A percentile compares a stretch with the other conserved stretches of the same genome.
phyloP scores from a whole-genome alignment of 1,140 invertebrate genomes.

The Scaptomyza montana region DNA sequence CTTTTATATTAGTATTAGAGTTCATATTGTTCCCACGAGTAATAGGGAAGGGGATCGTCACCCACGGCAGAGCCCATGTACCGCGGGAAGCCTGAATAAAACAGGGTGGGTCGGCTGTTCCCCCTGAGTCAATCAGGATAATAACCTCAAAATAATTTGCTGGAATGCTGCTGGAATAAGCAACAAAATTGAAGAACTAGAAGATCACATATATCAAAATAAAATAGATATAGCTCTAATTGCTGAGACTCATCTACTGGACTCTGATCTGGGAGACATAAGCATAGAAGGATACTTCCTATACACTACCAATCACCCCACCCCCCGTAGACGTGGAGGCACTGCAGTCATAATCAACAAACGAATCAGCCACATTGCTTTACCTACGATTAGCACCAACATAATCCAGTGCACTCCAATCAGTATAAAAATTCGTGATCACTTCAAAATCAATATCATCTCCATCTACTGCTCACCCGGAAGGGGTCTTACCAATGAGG shows the following conservation, averaged over 20 bases:
- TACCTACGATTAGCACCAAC: not conserved
- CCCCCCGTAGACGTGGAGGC: not conserved
- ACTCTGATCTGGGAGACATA: not conserved
- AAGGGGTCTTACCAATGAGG: not conserved
- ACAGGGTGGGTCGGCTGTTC: too few relatives aligned
- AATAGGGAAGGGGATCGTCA: too few relatives aligned
- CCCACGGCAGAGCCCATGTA: too few relatives aligned
- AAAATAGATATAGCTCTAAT: not conserved
- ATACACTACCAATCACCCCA: not conserved
- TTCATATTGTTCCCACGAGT: too few relatives aligned
- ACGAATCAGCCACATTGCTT: not conserved
- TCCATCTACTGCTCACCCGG: not conserved
- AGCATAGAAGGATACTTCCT: not conserved
- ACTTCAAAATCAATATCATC: not conserved
- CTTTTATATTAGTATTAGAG: too few relatives aligned
- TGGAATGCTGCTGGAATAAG: not conserved
- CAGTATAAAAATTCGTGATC: too few relatives aligned
- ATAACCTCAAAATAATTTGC: too few relatives aligned
- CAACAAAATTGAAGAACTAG: not conserved
- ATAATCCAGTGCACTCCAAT: not conserved
- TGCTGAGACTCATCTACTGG: not conserved
- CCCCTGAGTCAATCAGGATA: too few relatives aligned
- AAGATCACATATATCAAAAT: not conserved
- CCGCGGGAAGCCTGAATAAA: too few relatives aligned
- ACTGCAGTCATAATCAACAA: not conserved